phyloP scores from a whole-genome alignment of 2,888 invertebrate genomes.

The Xanthia icteritia region DNA sequence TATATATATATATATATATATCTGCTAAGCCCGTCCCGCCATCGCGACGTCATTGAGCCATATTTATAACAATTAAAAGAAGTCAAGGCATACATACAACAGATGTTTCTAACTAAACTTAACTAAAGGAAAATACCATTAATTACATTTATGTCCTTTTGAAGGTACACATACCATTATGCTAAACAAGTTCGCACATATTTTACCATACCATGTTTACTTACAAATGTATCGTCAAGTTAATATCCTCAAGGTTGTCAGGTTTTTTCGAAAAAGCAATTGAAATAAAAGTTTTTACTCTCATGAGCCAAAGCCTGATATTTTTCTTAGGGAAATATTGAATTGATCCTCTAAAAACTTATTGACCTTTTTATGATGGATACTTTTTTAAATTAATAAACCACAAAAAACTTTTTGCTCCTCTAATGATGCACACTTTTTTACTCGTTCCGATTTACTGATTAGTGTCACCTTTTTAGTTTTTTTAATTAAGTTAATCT shows the following conservation, averaged over 20 bases:
- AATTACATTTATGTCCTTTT: slow-evolving; percentile 18
- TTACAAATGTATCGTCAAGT: background rate
- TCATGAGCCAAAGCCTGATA: background rate
- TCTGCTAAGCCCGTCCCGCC: too few species aligned
- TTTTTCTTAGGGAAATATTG: background rate
- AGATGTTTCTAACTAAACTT: background rate
- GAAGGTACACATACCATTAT: slow-evolving; percentile 3
- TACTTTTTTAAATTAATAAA: too few species aligned
- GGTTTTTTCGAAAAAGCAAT: slow-evolving; percentile 6
- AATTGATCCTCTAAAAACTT: too few species aligned
- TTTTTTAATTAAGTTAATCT: too few species aligned
- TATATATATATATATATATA: too few species aligned
- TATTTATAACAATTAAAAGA: background rate
- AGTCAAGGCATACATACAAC: slow-evolving; percentile 7
- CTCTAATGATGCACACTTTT: too few species aligned
- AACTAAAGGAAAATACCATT: slow-evolving; percentile 25
- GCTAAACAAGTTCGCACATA: slow-evolving; percentile 10
- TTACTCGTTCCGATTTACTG: too few species aligned
- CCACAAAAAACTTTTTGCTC: too few species aligned
- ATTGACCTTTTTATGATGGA: too few species aligned
- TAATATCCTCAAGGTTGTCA: slow-evolving; percentile 6
- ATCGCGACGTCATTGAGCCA: too few species aligned
- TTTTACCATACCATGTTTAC: slow-evolving; percentile 9
- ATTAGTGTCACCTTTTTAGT: too few species aligned
- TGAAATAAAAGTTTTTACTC: slow-evolving; percentile 1